Conservation (phyloP, 2,888 invertebrate genomes). For the Ophion ellenae region DNA sequence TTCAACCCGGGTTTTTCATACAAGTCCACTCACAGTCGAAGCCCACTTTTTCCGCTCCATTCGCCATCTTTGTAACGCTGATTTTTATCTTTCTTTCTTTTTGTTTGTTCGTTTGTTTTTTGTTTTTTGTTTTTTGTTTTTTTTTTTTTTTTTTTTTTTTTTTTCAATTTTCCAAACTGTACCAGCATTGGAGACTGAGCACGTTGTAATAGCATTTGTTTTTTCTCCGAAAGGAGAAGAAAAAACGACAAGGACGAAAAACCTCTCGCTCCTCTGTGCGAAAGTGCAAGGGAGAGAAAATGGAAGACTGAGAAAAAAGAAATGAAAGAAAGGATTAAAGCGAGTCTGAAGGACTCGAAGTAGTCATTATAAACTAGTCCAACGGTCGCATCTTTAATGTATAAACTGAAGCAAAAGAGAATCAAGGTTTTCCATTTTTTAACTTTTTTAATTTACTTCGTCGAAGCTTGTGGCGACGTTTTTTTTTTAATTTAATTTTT, state of each 20-base stretch:
- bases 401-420: conserved; percentile 51
- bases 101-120: too few relatives aligned
- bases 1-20: neutral
- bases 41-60: conserved; percentile 18
- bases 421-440: conserved; percentile 78
- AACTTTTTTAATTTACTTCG: conserved; percentile 69
- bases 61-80: conserved; percentile 10
- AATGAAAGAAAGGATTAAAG: conserved; percentile 73
- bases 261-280: neutral
- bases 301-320: conserved; percentile 77
- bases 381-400: conserved; percentile 74
- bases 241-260: conserved; percentile 25
- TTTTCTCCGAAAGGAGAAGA: neutral
- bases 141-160: neutral
- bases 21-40: neutral
- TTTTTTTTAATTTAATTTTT: conserved; percentile 34
- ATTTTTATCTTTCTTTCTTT: too few relatives aligned
- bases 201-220: neutral
- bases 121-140: neutral
- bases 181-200: conserved; percentile 39
- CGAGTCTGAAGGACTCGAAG: conserved; percentile 76
- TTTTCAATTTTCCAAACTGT: conserved; percentile 13
- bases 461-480: conserved; percentile 79
- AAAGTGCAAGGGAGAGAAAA: conserved; percentile 55
- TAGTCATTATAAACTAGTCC: conserved; percentile 83